A percentile compares a stretch with the other conserved stretches of the same genome.
phyloP scores from a whole-genome alignment of 1,140 invertebrate species.

The Anadara kagoshimensis region DNA sequence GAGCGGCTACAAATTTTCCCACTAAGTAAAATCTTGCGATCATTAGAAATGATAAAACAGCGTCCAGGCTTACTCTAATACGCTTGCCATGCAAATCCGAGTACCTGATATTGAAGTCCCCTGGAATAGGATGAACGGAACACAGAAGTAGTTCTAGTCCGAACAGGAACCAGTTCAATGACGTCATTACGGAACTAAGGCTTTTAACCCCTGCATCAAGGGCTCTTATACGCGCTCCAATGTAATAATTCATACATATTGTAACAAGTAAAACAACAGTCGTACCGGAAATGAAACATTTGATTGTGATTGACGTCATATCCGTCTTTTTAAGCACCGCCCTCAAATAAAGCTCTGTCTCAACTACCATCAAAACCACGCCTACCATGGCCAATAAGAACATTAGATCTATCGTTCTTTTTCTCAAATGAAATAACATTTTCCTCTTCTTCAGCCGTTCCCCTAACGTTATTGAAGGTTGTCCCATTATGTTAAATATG shows the following conservation, averaged over 20 bases:
- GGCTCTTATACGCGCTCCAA: slow-evolving; percentile 3
- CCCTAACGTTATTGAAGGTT: too few species aligned
- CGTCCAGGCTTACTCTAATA: slow-evolving; percentile 40
- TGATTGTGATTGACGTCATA: slow-evolving; percentile 5
- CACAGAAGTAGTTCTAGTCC: slow-evolving; percentile 7
- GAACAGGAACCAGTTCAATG: slow-evolving; percentile 1
- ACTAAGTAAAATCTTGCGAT: slow-evolving; percentile 51
- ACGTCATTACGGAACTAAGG: slow-evolving; percentile 14
- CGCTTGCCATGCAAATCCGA: neutral
- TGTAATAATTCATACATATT: slow-evolving; percentile 8
- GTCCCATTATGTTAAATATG: too few species aligned
- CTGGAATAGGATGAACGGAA: slow-evolving; percentile 15
- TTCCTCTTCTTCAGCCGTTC: too few species aligned
- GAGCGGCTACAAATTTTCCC: slow-evolving; percentile 47
- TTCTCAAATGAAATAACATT: neutral
- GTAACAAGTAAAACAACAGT: slow-evolving; percentile 10
- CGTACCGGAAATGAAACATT: slow-evolving; percentile 3
- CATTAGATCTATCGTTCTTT: slow-evolving; percentile 22
- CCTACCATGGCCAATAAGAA: slow-evolving; percentile 27
- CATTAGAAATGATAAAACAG: slow-evolving; percentile 51
- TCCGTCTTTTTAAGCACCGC: neutral
- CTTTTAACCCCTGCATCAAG: neutral
- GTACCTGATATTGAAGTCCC: slow-evolving; percentile 7
- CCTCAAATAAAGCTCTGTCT: slow-evolving; percentile 25
- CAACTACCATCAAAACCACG: slow-evolving; percentile 28